Evolutionary conservation across 1,140 invertebrate species (phyloP).

Genomic region (Megathymus violae): DNA sequence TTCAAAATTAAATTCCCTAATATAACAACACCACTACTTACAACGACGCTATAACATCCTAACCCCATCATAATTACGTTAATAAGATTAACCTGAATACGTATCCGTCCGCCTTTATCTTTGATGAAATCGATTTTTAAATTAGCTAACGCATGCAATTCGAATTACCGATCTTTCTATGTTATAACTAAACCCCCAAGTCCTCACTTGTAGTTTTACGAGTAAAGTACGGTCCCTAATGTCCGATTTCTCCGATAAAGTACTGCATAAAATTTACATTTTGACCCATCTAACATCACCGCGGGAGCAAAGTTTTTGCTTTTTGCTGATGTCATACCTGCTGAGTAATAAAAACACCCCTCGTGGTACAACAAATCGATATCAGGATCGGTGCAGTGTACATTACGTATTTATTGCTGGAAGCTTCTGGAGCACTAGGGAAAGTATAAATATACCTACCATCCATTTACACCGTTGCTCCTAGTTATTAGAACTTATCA

Average conservation of each 20-base stretch:
- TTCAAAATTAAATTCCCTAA: too few species aligned
- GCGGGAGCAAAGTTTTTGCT: slow-evolving; percentile 35
- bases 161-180: neutral
- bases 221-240: slow-evolving; percentile 4
- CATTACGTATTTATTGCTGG: slow-evolving; percentile 76
- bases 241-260: slow-evolving; percentile 12
- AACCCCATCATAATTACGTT: too few species aligned
- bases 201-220: neutral
- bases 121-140: neutral
- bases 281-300: slow-evolving; percentile 30
- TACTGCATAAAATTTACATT: slow-evolving; percentile 34
- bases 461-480: too few species aligned
- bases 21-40: too few species aligned
- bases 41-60: too few species aligned
- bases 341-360: slow-evolving; percentile 62
- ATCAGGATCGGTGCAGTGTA: slow-evolving; percentile 55
- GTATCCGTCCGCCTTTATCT: neutral
- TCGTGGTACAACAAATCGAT: slow-evolving; percentile 65
- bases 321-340: slow-evolving; percentile 69
- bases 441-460: too few species aligned
- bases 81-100: too few species aligned
- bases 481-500: too few species aligned
- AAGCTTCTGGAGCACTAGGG: slow-evolving; percentile 48
- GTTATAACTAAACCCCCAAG: neutral
- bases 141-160: neutral